Evolutionary conservation across 1,140 invertebrate species (phyloP).

Genomic region (Sarcophaga bullata): DNA sequence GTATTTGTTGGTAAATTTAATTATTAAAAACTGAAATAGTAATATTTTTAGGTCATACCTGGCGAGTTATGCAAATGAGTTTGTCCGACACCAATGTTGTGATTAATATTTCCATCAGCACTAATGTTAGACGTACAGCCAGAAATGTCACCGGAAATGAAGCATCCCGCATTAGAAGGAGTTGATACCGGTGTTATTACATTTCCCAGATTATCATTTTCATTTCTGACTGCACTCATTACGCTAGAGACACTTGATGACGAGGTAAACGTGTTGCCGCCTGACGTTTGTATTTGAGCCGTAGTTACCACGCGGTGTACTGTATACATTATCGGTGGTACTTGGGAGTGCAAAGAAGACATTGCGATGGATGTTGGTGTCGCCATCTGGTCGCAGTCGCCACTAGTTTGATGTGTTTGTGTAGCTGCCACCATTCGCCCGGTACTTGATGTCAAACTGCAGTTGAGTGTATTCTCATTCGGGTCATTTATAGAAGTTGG

Average conservation of each 20-base stretch:
- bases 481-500: conserved; percentile 49
- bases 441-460: conserved; percentile 47
- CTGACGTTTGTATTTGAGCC: conserved; percentile 62
- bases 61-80: not conserved
- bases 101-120: not conserved
- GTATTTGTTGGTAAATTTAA: too few relatives aligned
- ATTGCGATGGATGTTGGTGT: conserved; percentile 50
- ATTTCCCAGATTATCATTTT: conserved; percentile 54
- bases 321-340: conserved; percentile 63
- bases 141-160: not conserved
- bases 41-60: not conserved
- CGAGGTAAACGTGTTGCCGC: conserved; percentile 62
- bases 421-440: conserved; percentile 55
- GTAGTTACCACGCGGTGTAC: conserved; percentile 64
- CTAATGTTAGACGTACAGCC: not conserved
- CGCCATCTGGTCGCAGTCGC: conserved; percentile 51
- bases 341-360: conserved; percentile 52
- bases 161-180: conserved; percentile 38
- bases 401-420: conserved; percentile 52
- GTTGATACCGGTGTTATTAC: conserved; percentile 48
- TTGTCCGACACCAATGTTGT: not conserved
- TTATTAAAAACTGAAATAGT: too few relatives aligned
- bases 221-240: conserved; percentile 57
- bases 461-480: conserved; percentile 50
- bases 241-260: conserved; percentile 64